phyloP scores from a whole-genome alignment of 2,888 invertebrate genomes.

The Plemyria rubiginata region DNA sequence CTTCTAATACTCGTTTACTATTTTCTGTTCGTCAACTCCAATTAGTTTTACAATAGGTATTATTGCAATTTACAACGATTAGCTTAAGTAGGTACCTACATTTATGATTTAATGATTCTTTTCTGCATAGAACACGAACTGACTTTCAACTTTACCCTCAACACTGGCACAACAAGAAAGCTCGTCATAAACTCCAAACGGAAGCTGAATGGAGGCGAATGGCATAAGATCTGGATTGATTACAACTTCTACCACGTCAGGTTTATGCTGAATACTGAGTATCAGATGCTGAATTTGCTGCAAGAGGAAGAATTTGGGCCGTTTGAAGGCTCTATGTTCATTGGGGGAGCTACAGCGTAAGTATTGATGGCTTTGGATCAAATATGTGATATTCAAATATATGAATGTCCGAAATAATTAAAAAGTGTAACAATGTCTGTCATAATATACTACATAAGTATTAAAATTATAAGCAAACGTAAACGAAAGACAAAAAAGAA shows the following conservation, averaged over 20 bases:
- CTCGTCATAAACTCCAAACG: conserved; percentile 92
- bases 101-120: no score
- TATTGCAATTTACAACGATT: no score
- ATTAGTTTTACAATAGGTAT: no score
- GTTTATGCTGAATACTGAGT: conserved; percentile 96
- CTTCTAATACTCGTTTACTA: no score
- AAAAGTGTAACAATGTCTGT: no score
- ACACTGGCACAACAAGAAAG: conserved; percentile 92
- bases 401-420: no score
- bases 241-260: conserved; percentile 97
- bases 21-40: no score
- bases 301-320: conserved; percentile 96
- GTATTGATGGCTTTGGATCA: no score
- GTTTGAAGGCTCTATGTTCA: conserved; percentile 97
- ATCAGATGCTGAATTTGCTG: conserved; percentile 93
- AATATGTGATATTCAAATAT: no score
- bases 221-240: conserved; percentile 98
- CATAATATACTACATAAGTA: no score
- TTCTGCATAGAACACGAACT: conserved; percentile 89
- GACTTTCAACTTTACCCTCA: conserved; percentile 95
- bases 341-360: conserved; percentile 96
- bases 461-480: background rate
- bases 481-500: background rate
- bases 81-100: no score
- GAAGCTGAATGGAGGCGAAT: conserved; percentile 95